Base-by-base conservation (phyloP, 2,113 vertebrate genomes). In the Panthera uncia region DNA sequence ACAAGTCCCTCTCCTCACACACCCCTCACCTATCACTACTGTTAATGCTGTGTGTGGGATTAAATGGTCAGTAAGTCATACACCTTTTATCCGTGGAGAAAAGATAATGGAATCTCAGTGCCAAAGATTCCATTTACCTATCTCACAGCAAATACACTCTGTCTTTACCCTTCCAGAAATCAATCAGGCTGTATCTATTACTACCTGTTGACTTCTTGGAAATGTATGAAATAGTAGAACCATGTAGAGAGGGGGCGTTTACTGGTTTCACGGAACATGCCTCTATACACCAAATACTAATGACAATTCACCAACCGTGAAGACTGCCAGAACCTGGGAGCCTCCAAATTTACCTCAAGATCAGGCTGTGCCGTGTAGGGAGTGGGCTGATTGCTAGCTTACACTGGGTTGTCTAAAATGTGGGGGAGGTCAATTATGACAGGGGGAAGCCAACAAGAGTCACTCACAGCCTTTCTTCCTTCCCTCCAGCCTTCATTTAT, bases 51-150 rank as follows among this genome's bases (percentile, higher is more conserved):
- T 33, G 31, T 86, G 78, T 69, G 76, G 92, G 88, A 86, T 96
- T 96, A 96, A 80, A 65, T 91, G 93, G 92, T 98, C 97, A 97
- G 74, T 55, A 29, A 92, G 38, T 74, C 95, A 96, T 87, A 95
- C 76, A 98, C 76, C 63, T 97, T 95, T 97, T 90, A 97, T 91
- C 61, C 4, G 0, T 48, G 55, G 84, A 97, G 96, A 94, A 93
- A 96, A 86, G 87, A 86, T 89, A 96, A 97, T 95, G 78, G 79
- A 96, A 85, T 74, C 68, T 81, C 90, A 57, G 87, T 91, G 90
- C 92, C 92, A 96, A 55, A 71, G 95, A 94, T 66, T 94, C 80
- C 66, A 87, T 92, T 97, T 78, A 89, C 84, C 82, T 87, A 90
- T 89, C 92, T 90, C 88, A 95, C 3, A 3, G 95, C 97, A 98